Base-by-base conservation (phyloP, 2,888 invertebrate genomes). In the Scelioninae gen. 2 region DNA sequence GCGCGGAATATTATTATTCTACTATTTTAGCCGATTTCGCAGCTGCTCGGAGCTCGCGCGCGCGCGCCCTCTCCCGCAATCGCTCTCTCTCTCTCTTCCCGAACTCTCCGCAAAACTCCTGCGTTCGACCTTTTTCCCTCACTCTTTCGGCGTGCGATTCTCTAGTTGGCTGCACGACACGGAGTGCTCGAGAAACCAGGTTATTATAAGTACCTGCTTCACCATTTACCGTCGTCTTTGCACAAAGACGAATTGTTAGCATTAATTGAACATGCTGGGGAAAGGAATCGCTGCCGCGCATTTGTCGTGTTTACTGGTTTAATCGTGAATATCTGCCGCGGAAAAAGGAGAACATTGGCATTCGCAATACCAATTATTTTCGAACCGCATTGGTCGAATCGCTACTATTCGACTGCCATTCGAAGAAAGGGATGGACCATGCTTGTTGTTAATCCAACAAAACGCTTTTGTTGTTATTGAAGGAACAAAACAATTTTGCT, bases 171-270 rank as follows among this genome's bases (percentile, higher is more conserved):
- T 72, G 76, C 79, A 77, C 77, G 76, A 78, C 75, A 67, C 65
- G 73, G 52, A 69, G 74, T 76, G 78, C 78, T 81, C 74, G 70
- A 79, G 79, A 78, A 84, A 84, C 83, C 78, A 77, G 84, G 83
- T 84, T 84, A 84, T 81, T 79, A 77, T 78, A 79, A 83, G 84
- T 80, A 78, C 80, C 78, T 78, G 79, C 80, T 79, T 78, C 78
- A 79, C 77, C 78, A 78, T 82, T 80, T 79, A 78, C 78, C 78
- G 78, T 78, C 77, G 74, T 78, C 77, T 78, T 77, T 75, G 76
- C 75, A 80, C 80, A 82, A 83, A 83, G 79, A 79, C 79, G 78
- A 83, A 83, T 81, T 80, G 81, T 82, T 80, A 78, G 78, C 78
- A 80, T 80, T 82, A 82, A 84, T 83, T 82, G 79, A 82, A 81